Percentiles rank a stretch among this genome's conserved stretches.
Conservation (phyloP, 2,113 vertebrate species). For the Pantherophis guttatus region DNA sequence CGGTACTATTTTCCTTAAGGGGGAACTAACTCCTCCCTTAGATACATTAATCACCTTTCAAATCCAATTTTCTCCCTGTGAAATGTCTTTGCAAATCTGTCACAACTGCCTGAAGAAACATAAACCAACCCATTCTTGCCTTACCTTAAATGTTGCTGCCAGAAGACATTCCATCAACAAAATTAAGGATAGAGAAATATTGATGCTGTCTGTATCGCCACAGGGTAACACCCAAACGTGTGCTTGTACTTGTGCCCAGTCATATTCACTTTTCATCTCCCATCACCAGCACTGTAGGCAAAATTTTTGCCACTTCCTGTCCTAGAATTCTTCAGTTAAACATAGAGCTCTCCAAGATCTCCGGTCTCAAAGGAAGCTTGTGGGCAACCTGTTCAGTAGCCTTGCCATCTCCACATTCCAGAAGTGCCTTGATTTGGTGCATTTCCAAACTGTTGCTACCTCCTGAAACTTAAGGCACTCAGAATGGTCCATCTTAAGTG, state of each 20-base stretch:
- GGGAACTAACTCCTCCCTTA: not conserved
- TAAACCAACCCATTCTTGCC: not conserved
- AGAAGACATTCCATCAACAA: not conserved
- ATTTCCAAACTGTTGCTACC: not conserved
- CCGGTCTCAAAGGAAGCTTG: not conserved
- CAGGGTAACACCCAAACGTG: not conserved
- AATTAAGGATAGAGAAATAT: not conserved
- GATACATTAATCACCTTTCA: not conserved
- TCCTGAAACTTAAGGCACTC: not conserved
- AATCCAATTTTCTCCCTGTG: not conserved
- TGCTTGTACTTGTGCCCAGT: not conserved
- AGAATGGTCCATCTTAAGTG: not conserved
- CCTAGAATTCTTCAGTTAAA: not conserved
- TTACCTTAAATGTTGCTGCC: not conserved
- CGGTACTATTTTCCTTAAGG: not conserved
- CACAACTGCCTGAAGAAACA: not conserved
- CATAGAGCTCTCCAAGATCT: not conserved
- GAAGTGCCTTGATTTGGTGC: not conserved
- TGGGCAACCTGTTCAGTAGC: not conserved
- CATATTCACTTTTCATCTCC: not conserved
- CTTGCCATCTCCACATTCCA: not conserved
- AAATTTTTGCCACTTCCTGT: not conserved
- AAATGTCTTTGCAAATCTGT: not conserved
- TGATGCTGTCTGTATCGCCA: not conserved
- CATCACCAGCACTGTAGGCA: not conserved